phyloP scores from a whole-genome alignment of 1,140 invertebrate genomes.

The Vanessa atalanta region DNA sequence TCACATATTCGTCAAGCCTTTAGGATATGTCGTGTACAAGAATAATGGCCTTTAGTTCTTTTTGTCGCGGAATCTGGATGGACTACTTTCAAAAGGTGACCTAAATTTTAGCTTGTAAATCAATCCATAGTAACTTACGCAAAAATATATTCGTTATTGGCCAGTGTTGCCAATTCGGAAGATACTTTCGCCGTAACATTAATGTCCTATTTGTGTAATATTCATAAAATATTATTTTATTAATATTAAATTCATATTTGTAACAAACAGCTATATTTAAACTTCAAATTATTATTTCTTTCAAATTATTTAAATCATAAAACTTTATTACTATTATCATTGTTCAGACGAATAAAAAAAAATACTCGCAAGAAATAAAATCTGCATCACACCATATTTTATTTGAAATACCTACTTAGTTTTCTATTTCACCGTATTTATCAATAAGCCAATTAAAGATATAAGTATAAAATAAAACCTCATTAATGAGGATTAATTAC shows the following conservation, averaged over 20 bases:
- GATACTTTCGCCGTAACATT: neutral
- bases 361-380: too few species aligned
- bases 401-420: neutral
- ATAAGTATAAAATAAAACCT: neutral
- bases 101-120: slow-evolving; percentile 48
- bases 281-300: neutral
- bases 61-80: slow-evolving; percentile 63
- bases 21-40: slow-evolving; percentile 22
- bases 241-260: too few species aligned
- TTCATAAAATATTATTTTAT: too few species aligned
- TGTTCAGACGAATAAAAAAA: too few species aligned
- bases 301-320: too few species aligned
- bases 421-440: slow-evolving; percentile 1
- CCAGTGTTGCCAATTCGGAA: neutral
- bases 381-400: neutral
- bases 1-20: slow-evolving; percentile 10
- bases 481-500: slow-evolving; percentile 1
- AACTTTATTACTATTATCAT: too few species aligned
- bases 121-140: slow-evolving; percentile 37
- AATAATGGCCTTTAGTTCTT: slow-evolving; percentile 58
- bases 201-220: neutral
- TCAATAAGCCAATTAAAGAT: neutral
- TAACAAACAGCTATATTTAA: neutral
- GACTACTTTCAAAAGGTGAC: slow-evolving; percentile 73
- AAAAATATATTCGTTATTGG: slow-evolving; percentile 21